Conservation (phyloP, 2,797 vertebrate species). For the Glossophaga mutica region DNA sequence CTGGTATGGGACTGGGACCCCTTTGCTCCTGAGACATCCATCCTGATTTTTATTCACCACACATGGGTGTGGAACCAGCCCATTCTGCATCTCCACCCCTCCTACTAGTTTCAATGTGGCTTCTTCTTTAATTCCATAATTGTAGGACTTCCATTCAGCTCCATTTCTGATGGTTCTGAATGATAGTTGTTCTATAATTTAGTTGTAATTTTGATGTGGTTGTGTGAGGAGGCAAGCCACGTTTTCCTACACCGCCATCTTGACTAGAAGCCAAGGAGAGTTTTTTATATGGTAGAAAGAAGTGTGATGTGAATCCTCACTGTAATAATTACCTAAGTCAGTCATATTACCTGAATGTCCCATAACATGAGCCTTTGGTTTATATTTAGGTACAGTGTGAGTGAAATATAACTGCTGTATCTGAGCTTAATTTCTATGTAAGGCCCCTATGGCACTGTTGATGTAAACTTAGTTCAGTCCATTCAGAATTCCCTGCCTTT, state of each 20-base stretch:
- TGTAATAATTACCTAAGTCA: background rate
- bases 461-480: background rate
- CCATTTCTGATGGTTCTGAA: background rate
- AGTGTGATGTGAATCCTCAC: background rate
- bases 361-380: too few species aligned
- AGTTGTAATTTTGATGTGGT: background rate
- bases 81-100: background rate
- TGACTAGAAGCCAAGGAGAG: background rate
- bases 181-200: background rate
- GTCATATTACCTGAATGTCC: fast-evolving
- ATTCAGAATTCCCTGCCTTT: background rate
- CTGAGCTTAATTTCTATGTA: background rate
- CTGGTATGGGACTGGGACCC: background rate
- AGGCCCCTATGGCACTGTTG: too few species aligned
- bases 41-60: background rate
- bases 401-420: background rate
- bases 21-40: too few species aligned
- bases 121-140: background rate
- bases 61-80: background rate
- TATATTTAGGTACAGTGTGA: background rate
- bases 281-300: background rate
- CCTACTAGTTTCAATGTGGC: background rate
- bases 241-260: background rate
- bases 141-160: background rate
- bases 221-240: background rate